Evolutionary conservation across 2,888 invertebrate genomes (phyloP), one percentile per base, ranked within the genome.

Genomic region (Drosophila parthenogenetica): DNA sequence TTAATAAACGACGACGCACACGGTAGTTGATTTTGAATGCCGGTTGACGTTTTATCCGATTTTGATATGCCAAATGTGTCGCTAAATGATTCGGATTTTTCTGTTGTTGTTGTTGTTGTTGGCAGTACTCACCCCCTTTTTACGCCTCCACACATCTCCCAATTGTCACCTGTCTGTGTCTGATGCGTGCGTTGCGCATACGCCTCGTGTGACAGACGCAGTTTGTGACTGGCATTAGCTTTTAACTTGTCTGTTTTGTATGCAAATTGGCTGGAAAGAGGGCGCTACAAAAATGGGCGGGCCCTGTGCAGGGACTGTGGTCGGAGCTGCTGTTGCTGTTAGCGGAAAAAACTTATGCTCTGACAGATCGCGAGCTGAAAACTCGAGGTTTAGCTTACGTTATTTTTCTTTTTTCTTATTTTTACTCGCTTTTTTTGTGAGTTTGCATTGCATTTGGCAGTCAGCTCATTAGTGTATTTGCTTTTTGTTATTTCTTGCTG

Each of bases 41-140:
- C 66, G 62, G 64, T 48, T 68, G 76, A 74, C 73, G 62, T 68
- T 73, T 51, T 42, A 65, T 39, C 69, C 64, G 60, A 71, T 84
- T 79, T 85, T 88, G 77, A 79, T 81, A 85, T 85, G 87, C 84
- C 78, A 81, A 85, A 88, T 78, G 87, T 79, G 84, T 88, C 81
- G 87, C 84, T 79, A 76, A 88, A 85, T 88, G 73, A 73, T 78
- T 73, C 73, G 76, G 48, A 57, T 49, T 49, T 49, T 69, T 74
- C 67, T 75, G 45, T 63, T 53, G 45, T 43, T 29, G 29, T 19
- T 75, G 46, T 61, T 55, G 48, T 43, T 29, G 29, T 29, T 29
- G 29, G 29, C 10, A 35, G 35, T 16, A 42, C 45, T 19, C 37
- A 3, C 25, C 14, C 8, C 16, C 13, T 3, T n/a, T 4, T 42